Base-by-base conservation (phyloP, 53 echinoderm and acorn worm species). In the Echinometra lucunter region DNA sequence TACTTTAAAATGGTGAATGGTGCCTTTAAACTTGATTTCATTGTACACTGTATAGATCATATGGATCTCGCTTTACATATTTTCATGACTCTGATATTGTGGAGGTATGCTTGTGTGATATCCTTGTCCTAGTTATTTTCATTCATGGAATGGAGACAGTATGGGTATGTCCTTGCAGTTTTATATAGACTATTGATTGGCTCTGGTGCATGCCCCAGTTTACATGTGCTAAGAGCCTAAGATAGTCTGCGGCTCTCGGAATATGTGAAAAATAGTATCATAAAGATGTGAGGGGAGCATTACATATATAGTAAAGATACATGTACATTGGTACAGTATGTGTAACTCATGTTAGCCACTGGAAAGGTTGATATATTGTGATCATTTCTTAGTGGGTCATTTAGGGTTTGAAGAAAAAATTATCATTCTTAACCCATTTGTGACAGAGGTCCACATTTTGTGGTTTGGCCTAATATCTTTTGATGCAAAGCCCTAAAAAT, bases 81-180 rank as follows among this genome's bases (percentile, higher is more conserved):
- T 74, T 74, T 11, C 17, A 74, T 37, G 74, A 74, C 30, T 74
- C 74, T 74, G 8, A 74, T 74, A 74, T 74, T 74, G 74, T 74
- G 34, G 11, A 74, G 74, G 13, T 74, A 74, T 74, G 74, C 74
- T 28, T 35, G 35, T 15, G 17, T 74, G 74, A 13, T 9, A 74
- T 74, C 74, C 74, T 74, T 37, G 74, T 74, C 74, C 74, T 17
- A 74, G 30, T 74, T 74, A 16, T 74, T 74, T 74, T 74, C 74
- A 74, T 74, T 74, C 74, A 74, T 74, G 74, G 74, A 32, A 74
- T 74, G 74, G 74, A 74, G 74, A 35, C 74, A 37, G 13, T 37
- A 13, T 37, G 32, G 74, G 13, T 37, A 13, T 37, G 32, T 74
- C 74, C 74, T 74, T 74, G 74, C 74, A 74, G 74, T 37, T 74